A percentile compares a stretch with the other conserved stretches of the same genome.
Conservation (phyloP, 2,113 vertebrate genomes). For the Origma solitaria region DNA sequence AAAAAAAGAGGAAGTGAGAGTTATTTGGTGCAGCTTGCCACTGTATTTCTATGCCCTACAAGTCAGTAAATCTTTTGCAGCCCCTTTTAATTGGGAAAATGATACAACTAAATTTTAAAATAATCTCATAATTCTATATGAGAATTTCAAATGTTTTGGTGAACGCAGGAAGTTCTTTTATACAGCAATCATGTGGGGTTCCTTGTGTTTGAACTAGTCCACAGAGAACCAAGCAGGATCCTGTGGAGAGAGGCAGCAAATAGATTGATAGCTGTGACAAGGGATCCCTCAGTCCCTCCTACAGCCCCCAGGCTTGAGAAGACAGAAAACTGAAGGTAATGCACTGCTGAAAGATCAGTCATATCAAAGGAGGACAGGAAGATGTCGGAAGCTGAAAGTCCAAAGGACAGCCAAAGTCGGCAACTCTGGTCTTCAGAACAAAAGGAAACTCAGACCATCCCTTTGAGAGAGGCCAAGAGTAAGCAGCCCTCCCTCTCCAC, state of each 20-base stretch:
- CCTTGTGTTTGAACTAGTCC: not conserved
- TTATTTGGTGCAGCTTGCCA: not conserved
- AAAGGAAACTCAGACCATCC: not conserved
- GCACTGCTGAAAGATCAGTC: not conserved
- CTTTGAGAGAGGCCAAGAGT: not conserved
- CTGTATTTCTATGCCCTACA: not conserved
- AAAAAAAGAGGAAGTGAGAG: not conserved
- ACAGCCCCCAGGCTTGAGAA: not conserved
- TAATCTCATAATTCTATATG: not conserved
- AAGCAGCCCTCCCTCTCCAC: not conserved
- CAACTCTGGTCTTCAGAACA: not conserved
- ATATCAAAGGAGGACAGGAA: not conserved
- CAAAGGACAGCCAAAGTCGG: not conserved
- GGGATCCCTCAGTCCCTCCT: not conserved
- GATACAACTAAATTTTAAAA: not conserved
- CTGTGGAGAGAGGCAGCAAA: not conserved
- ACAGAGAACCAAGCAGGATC: not conserved
- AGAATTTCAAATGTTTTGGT: not conserved
- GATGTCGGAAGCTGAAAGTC: not conserved
- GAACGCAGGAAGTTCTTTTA: not conserved
- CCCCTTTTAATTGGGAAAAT: not conserved
- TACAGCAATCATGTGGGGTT: fast-evolving
- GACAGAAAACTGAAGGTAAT: not conserved
- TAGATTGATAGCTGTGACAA: not conserved
- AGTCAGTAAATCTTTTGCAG: not conserved